These are phyloP conservation scores for Campoplex nolae DNA, from an alignment of 2,888 invertebrate genomes.

Conservation along the genomic window DNA sequence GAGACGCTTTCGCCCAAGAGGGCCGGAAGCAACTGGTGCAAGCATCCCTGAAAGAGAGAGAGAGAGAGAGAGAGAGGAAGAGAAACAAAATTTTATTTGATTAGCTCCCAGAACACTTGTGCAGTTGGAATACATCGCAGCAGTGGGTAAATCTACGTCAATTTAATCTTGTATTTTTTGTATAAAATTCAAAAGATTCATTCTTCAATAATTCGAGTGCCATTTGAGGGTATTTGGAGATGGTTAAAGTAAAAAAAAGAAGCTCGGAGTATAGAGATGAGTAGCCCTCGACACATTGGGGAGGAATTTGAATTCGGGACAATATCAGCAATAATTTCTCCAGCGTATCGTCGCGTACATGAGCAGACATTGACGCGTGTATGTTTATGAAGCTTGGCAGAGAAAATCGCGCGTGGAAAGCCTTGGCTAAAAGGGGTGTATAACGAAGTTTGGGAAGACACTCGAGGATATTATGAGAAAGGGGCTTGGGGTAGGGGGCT, in stretches of 20 bases:
- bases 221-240: neutral
- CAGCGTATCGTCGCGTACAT: neutral
- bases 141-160: neutral
- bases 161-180: neutral
- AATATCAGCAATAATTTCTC: constrained; percentile 13
- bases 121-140: neutral
- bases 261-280: neutral
- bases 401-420: constrained; percentile 53
- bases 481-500: neutral
- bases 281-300: constrained; percentile 14
- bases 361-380: neutral
- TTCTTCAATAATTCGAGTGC: constrained; percentile 17
- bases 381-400: neutral
- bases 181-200: neutral
- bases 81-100: neutral
- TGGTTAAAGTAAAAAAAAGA: neutral
- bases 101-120: neutral
- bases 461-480: constrained; percentile 78
- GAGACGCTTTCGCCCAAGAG: constrained; percentile 17
- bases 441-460: constrained; percentile 82
- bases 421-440: constrained; percentile 71
- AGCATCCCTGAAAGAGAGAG: neutral
- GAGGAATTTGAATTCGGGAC: constrained; percentile 7
- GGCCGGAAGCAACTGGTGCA: constrained; percentile 58
- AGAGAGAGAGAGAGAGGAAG: constrained; percentile 1